Percentiles rank a stretch among this genome's conserved stretches.
Evolutionary conservation across 2,113 vertebrate species (phyloP).

Genomic region (Stegastes partitus): DNA sequence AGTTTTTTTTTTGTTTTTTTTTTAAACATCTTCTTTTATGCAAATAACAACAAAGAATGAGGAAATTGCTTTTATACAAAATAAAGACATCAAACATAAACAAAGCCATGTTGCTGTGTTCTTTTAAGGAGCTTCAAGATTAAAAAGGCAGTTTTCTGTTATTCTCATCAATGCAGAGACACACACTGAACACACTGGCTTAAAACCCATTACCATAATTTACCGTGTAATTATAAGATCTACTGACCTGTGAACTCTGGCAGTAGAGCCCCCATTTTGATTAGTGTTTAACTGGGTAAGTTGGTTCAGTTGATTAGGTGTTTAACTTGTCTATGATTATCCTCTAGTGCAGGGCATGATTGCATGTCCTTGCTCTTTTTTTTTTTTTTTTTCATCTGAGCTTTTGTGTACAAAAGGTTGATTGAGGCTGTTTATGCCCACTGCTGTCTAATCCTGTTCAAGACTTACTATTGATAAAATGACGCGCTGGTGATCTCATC

Average conservation of each 20-base stretch:
- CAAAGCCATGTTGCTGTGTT: neutral
- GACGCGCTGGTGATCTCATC: neutral
- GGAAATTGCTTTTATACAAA: no score
- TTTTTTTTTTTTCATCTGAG: no score
- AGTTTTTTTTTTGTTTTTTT: neutral
- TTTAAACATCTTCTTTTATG: no score
- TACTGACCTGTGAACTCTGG: neutral
- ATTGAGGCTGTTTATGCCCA: neutral
- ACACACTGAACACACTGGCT: neutral
- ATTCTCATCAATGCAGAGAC: neutral
- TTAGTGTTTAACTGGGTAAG: neutral
- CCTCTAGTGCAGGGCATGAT: neutral
- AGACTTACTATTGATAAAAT: neutral
- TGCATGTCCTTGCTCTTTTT: no score
- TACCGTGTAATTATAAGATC: neutral
- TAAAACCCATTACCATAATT: constrained; percentile 3
- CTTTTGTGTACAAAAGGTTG: no score
- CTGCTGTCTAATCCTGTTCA: neutral
- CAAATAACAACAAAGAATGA: no score
- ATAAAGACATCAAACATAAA: no score
- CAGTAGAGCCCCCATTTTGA: neutral
- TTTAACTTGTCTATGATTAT: constrained; percentile 8
- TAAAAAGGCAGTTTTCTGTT: neutral
- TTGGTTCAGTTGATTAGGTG: constrained; percentile 4
- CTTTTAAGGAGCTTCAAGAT: neutral